These are phyloP conservation scores for Mallotus villosus DNA, from an alignment of 2,797 vertebrate species.

Conservation along the genomic window DNA sequence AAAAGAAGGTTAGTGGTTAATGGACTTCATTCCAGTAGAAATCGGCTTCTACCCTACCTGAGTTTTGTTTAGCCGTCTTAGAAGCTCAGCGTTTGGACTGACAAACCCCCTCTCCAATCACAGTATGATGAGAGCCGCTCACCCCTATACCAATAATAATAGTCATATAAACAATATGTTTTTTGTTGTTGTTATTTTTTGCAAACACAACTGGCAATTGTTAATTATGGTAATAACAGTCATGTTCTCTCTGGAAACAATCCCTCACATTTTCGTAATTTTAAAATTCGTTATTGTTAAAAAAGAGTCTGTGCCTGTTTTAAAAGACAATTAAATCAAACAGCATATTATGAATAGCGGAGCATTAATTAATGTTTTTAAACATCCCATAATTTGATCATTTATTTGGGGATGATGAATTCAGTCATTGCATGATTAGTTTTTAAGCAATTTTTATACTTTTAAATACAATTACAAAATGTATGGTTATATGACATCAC, in stretches of 20 bases:
- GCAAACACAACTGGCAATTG: too few relatives aligned
- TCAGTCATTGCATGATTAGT: background rate
- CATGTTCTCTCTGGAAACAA: too few relatives aligned
- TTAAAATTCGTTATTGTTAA: too few relatives aligned
- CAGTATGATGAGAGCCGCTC: background rate
- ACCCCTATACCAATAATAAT: background rate
- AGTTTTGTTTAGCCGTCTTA: conserved; percentile 54
- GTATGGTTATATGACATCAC: too few relatives aligned
- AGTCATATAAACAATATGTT: background rate
- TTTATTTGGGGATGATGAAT: background rate
- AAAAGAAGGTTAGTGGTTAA: conserved; percentile 68
- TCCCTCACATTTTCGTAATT: too few relatives aligned
- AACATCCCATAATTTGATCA: background rate
- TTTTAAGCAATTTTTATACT: background rate
- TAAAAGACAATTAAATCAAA: too few relatives aligned
- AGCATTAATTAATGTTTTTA: background rate
- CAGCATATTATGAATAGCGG: background rate
- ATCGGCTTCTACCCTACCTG: conserved; percentile 38
- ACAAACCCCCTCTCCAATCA: background rate
- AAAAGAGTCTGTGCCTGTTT: too few relatives aligned
- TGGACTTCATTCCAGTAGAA: conserved; percentile 70
- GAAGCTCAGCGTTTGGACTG: background rate
- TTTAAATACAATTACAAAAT: background rate
- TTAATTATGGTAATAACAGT: too few relatives aligned
- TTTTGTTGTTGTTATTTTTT: background rate